Evolutionary conservation across 2,797 vertebrate species (phyloP).

Genomic region (Channallabes apus): DNA sequence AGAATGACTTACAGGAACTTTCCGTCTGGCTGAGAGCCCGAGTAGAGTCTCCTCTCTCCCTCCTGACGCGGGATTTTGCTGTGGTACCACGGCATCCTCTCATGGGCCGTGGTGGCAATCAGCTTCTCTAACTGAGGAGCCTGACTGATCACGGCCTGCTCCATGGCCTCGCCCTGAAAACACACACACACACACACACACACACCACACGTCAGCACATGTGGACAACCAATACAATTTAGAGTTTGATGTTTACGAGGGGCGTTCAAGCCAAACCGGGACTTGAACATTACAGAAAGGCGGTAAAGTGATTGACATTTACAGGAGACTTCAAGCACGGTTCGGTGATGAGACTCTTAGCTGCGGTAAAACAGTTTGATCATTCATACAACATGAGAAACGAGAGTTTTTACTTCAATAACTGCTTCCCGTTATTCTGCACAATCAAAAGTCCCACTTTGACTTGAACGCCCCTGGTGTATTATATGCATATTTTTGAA

Average conservation of each 20-base stretch:
- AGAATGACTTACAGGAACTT: constrained; percentile 88
- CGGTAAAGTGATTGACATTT: too few relatives aligned
- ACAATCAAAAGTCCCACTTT: too few relatives aligned
- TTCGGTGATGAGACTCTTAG: too few relatives aligned
- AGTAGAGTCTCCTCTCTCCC: constrained; percentile 87
- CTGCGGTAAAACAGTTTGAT: too few relatives aligned
- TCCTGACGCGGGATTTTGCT: constrained; percentile 78
- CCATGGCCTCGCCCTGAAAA: constrained; percentile 88
- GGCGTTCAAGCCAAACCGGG: too few relatives aligned
- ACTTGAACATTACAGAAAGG: too few relatives aligned
- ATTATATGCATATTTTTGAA: not conserved
- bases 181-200: constrained; percentile 29
- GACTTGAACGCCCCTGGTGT: not conserved
- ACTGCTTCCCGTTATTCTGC: too few relatives aligned
- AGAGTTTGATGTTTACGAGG: too few relatives aligned
- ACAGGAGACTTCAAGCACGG: too few relatives aligned
- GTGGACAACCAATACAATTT: not conserved
- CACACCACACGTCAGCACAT: not conserved
- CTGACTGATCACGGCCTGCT: constrained; percentile 94
- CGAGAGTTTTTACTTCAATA: too few relatives aligned
- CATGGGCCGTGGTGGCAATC: constrained; percentile 91
- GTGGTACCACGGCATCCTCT: constrained; percentile 94
- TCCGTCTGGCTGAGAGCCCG: constrained; percentile 86
- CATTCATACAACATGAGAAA: too few relatives aligned
- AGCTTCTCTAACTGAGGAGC: constrained; percentile 95